These are phyloP conservation scores for Archivesica marissinica DNA, from an alignment of 1,140 invertebrate genomes.

Conservation along the genomic window DNA sequence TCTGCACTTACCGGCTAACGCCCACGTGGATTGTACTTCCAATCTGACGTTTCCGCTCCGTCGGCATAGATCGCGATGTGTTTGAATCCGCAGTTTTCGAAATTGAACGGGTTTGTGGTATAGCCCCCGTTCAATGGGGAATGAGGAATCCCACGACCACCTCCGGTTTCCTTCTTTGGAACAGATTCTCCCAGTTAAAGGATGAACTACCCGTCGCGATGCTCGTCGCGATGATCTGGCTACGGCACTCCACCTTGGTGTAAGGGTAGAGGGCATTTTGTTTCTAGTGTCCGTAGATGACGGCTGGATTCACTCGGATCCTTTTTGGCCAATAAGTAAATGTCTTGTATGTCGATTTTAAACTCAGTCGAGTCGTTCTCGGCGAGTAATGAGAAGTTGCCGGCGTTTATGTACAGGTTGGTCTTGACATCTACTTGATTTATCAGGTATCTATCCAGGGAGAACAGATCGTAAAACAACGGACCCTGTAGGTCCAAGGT, in stretches of 20 bases:
- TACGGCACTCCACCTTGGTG: conserved; percentile 13
- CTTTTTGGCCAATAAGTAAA: not conserved
- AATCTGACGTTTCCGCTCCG: no score
- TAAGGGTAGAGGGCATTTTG: conserved; percentile 19
- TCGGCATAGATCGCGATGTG: conserved; percentile 53
- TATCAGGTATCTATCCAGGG: not conserved
- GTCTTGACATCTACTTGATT: conserved; percentile 5
- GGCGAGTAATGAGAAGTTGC: not conserved
- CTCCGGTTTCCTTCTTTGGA: conserved; percentile 33
- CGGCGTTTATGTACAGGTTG: not conserved
- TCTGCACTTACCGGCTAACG: no score
- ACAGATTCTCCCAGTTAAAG: conserved; percentile 56
- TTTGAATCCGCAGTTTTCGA: conserved; percentile 46
- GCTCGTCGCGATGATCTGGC: no score
- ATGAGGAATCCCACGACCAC: conserved; percentile 5
- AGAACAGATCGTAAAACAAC: conserved; percentile 17
- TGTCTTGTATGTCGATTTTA: no score
- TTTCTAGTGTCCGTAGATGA: conserved; percentile 18
- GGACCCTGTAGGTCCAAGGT: not conserved
- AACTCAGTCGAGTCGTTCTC: no score
- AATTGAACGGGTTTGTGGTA: conserved; percentile 49
- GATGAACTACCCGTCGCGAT: conserved; percentile 32
- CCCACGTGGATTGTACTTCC: no score
- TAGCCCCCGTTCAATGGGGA: conserved; percentile 10
- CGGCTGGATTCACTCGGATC: conserved; percentile 22